Base-by-base conservation (phyloP, 2,888 invertebrate species). In the Pammene fasciana region DNA sequence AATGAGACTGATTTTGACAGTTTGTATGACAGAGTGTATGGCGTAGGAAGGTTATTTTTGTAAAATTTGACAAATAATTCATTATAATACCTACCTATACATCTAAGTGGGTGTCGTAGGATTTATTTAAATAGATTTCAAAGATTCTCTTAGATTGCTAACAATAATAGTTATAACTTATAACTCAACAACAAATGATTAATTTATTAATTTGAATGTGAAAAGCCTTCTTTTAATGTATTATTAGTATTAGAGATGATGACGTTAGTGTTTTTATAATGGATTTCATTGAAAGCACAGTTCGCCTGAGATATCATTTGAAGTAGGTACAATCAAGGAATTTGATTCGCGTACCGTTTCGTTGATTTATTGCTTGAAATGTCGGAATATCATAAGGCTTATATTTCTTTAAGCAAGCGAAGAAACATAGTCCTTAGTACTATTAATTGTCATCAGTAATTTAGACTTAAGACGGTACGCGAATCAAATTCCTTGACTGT, bases 1-100 rank as follows among this genome's bases (percentile, higher is more conserved):
- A 71, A 70, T 77, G 79, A 82, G 79, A 78, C 80, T 77, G 75
- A 76, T 75, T 85, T 81, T 86, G 88, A 85, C 84, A 78, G 68
- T 76, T 72, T 75, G 71, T 80, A 77, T 86, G 87, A 88, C 79
- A 80, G 76, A 84, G 67, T 67, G 67, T 61, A 78, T 72, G 45
- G 60, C 75, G 74, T 71, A 72, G 72, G 65, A 56, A 64, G 45
- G 65, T 74, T 82, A 78, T 82, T 80, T 78, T 76, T 68, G 73
- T 68, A 70, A 65, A 73, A 66, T 65, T 71, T 71, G 67, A 70
- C 67, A 61, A 62, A 70, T 66, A 70, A 67, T 61, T 67, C 50
- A 50, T 67, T 67, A 67, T 70, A 54, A 70, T 67, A 62, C 56
- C 66, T 67, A 62, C 56, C 66, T 50, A 52, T 66, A 48, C 50